phyloP scores from a whole-genome alignment of 2,797 vertebrate species.

The Eupleurogrammus muticus region DNA sequence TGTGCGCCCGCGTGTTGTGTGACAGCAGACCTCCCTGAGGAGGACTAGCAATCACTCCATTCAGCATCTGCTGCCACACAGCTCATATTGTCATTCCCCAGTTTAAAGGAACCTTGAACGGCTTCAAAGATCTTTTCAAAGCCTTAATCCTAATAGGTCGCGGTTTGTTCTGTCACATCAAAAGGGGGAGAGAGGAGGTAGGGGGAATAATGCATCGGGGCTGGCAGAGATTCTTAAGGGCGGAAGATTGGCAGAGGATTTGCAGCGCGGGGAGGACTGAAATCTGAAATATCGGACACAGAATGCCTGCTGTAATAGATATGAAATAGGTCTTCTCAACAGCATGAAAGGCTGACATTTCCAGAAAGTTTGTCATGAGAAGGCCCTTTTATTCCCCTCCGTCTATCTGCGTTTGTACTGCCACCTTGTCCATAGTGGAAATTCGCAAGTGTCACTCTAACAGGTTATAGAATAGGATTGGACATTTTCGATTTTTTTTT shows the following conservation, averaged over 20 bases:
- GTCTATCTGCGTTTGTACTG: slow-evolving; percentile 87
- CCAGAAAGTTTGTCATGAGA: slow-evolving; percentile 88
- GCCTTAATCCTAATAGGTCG: slow-evolving; percentile 92
- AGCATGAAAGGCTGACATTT: slow-evolving; percentile 90
- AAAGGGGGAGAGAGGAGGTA: slow-evolving; percentile 82
- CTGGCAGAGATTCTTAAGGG: slow-evolving; percentile 89
- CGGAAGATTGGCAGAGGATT: slow-evolving; percentile 91
- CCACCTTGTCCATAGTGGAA: slow-evolving; percentile 86
- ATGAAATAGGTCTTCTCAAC: slow-evolving; percentile 90
- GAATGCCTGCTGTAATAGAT: slow-evolving; percentile 91
- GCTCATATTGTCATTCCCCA: slow-evolving; percentile 90
- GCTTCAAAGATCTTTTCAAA: slow-evolving; percentile 92
- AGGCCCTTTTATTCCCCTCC: slow-evolving; percentile 86
- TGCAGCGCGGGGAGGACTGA: slow-evolving; percentile 84
- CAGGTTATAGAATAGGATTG: slow-evolving; percentile 81
- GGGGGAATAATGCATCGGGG: slow-evolving; percentile 83
- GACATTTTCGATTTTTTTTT: slow-evolving; percentile 78
- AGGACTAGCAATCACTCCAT: slow-evolving; percentile 87
- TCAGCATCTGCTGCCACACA: slow-evolving; percentile 87
- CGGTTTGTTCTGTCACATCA: slow-evolving; percentile 92
- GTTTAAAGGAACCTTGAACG: slow-evolving; percentile 89
- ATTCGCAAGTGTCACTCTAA: slow-evolving; percentile 87
- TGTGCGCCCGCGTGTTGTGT: slow-evolving; percentile 58
- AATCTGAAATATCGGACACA: slow-evolving; percentile 88
- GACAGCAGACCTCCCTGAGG: slow-evolving; percentile 83